Base-by-base conservation (phyloP, 2,797 vertebrate genomes). In the Poecilia picta region DNA sequence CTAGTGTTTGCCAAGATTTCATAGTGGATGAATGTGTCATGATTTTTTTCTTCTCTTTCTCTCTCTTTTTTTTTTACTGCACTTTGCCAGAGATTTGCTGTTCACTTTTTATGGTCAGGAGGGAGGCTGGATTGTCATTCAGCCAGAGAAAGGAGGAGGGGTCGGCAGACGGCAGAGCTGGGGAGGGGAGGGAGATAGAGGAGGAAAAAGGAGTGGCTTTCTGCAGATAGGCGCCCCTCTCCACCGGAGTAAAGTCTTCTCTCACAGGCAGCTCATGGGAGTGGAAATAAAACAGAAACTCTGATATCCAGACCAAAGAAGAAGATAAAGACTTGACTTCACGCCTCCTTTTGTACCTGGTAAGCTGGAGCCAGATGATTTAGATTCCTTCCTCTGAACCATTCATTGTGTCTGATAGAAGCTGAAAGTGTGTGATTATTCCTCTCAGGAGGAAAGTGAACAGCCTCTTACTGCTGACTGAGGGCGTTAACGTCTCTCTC, bases 181-280 rank as follows among this genome's bases (percentile, higher is more conserved):
- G 74, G 75, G 39, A 76, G 80, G 91, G 91, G 88, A 90, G 74
- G 91, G 93, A 91, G 91, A 84, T 88, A 78, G 84, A 88, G 90
- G 78, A 91, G 94, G 94, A 95, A 95, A 71, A 96, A 95, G 96
- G 96, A 95, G 95, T 95, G 96, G 94, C 94, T 89, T 94, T 90
- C 81, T 92, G 89, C 85, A 92, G 93, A 94, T 95, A 95, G 92
- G 89, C 85, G 82, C 82, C 86, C 84, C 83, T 92, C 89, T 92
- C 83, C 84, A 82, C 88, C 77, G 75, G 89, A 91, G 88, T 93
- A 79, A 91, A 93, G 90, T 86, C 89, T 89, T 92, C 90, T 92
- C 87, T 87, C 87, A 92, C 90, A 92, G 91, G 91, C 87, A 89
- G 90, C 85, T 89, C 83, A 84, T 70, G 88, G 87, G 86, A 95